Base-by-base conservation (phyloP, 1,140 invertebrate genomes). In the Myzus persicae region DNA sequence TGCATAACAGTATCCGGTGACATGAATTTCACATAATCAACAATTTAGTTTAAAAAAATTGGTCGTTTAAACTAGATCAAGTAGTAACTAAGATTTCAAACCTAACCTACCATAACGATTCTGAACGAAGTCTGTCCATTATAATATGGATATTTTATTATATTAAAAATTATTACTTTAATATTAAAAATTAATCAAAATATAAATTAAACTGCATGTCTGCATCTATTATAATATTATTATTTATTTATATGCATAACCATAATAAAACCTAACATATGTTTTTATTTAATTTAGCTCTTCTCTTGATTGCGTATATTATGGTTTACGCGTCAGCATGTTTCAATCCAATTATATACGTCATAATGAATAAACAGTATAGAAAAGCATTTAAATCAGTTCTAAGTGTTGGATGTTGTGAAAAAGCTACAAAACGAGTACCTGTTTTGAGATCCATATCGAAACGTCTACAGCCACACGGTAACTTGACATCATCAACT, bases 351-450 rank as follows among this genome's bases (percentile, higher is more conserved):
- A 95, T 96, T 31, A 96, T 96, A 84, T 96, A 96, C 94, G 96
- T 96, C 22, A 96, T 96, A 54, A 96, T 96, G 95, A 96, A 96
- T 94, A 95, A 95, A 76, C 96, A 96, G 93, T 96, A 96, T 94
- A 94, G 96, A 87, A 95, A 95, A 93, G 96, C 96, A 4, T 96
- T 96, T 94, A 95, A 95, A 94, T 94, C 95, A 22, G 95, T 96
- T n/a, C 93, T 96, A 9, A 94, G 94, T n/a, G 95, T 54, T 44
- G 76, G 81, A 48, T 92, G 67, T 42, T 93, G 91, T 54, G 46
- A 31, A 31, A 93, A 48, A 48, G 46, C 91, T 18, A 85, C 76
- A 8, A 51, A 93, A 84, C 76, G 76, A 24, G 46, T 93, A n/a
- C 91, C 91, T 48, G 46, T 93, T 14, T 42, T 93, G 4, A 93